These are phyloP conservation scores for Syndactyla subalaris DNA, from an alignment of 2,797 vertebrate genomes.

Conservation along the genomic window DNA sequence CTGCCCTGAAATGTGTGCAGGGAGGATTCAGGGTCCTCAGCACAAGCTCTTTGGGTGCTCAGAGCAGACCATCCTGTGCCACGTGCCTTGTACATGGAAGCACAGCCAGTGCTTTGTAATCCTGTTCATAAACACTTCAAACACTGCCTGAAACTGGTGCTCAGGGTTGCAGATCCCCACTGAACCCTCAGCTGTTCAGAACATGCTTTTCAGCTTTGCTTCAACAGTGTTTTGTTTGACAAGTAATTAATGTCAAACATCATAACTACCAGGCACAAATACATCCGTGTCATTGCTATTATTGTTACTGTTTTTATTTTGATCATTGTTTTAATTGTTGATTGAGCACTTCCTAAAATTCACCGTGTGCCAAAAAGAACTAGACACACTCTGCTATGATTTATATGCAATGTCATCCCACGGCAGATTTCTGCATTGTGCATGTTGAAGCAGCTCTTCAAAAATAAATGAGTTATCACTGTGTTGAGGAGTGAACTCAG, in stretches of 20 bases:
- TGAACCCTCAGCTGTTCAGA: neutral
- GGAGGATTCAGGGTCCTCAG: neutral
- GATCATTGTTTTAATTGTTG: constrained; percentile 40
- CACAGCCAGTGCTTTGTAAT: neutral
- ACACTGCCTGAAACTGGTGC: neutral
- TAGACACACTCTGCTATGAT: neutral
- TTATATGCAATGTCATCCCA: constrained; percentile 12
- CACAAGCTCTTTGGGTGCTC: neutral
- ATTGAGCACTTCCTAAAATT: constrained; percentile 35
- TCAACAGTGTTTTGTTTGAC: neutral
- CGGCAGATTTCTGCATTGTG: neutral
- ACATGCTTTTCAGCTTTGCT: neutral
- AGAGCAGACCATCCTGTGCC: neutral
- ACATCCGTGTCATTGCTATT: constrained; percentile 14
- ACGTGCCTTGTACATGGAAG: neutral
- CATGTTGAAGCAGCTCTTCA: constrained; percentile 32
- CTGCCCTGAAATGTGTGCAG: neutral
- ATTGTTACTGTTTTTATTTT: constrained; percentile 9
- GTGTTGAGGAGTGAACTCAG: neutral
- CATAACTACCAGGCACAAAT: constrained; percentile 7
- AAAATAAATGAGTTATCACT: constrained; percentile 6
- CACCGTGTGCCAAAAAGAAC: neutral
- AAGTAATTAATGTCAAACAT: constrained; percentile 14
- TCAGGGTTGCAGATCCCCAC: neutral
- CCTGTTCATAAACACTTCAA: neutral